Conservation (phyloP, 2,797 vertebrate species). For the Erithacus rubecula region DNA sequence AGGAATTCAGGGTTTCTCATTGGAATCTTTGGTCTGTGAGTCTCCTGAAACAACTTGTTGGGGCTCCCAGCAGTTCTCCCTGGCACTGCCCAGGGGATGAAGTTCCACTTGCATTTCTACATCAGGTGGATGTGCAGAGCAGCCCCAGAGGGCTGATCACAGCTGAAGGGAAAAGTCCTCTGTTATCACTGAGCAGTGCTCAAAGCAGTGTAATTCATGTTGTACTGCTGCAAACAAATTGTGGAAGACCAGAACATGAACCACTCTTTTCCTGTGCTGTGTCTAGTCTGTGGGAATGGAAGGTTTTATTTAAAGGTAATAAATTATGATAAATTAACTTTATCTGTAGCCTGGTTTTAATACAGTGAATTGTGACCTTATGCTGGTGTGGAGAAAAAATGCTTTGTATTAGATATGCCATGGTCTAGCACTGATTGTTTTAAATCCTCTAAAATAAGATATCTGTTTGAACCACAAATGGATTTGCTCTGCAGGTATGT, state of each 20-base stretch:
- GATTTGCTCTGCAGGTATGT: not conserved
- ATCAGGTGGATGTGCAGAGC: not conserved
- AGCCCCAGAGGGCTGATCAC: not conserved
- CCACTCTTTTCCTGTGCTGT: not conserved
- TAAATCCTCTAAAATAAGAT: not conserved
- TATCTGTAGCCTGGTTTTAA: not conserved
- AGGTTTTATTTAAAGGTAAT: not conserved
- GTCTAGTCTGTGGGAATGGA: not conserved
- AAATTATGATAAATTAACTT: not conserved
- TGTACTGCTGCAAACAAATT: not conserved
- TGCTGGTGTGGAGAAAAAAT: not conserved
- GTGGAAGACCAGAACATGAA: not conserved
- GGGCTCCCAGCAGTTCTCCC: fast-evolving
- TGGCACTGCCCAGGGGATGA: not conserved
- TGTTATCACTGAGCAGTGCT: not conserved
- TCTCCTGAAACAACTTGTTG: not conserved
- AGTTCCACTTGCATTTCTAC: not conserved
- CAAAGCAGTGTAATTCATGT: not conserved
- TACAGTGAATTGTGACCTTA: not conserved
- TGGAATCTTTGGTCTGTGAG: not conserved
- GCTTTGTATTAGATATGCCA: not conserved
- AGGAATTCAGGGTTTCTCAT: not conserved
- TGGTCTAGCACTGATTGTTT: not conserved
- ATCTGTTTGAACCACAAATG: conserved; percentile 7
- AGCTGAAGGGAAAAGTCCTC: not conserved